Evolutionary conservation across 2,888 invertebrate species (phyloP), one percentile per base, ranked within the genome.

Genomic region (Lamellibrachia columna): DNA sequence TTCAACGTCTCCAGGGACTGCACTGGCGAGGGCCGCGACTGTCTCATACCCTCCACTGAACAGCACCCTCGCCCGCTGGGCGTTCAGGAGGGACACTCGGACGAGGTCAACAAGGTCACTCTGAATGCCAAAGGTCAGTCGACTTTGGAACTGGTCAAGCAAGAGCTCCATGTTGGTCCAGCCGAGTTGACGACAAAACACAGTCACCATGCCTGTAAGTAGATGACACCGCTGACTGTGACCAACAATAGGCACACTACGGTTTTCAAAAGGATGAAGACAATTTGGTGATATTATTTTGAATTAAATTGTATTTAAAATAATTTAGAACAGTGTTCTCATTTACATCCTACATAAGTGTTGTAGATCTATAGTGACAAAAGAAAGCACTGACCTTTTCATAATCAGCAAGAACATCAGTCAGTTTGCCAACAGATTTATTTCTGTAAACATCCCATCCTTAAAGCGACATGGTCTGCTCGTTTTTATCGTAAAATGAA

Each of bases 61-160:
- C 7, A 99, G 97, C 90, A 98, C 97, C 95, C 99, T 92, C 40
- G 94, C 94, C 94, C 98, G 97, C 94, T 98, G 97, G 0, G 98
- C 98, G 96, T 98, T 98, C 92, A 99, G 96, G 94, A 98, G 97
- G 0, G 98, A 97, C 91, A 99, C 97, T 94, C 98, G 97, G 90
- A 96, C 98, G 92, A 99, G 97, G 96, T 99, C 99, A 94, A 99
- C 97, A 90, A 99, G 97, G 96, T 99, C 99, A 52, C 98, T 97
- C 95, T 98, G 98, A 91, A 99, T 98, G 15, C 99, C 99, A 96
- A 99, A 99, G 95, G 98, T 98, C 90, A 99, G 97, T 28, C 99
- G 98, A 95, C 98, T 98, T 97, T 99, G 99, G 96, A 99, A 99
- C 96, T 99, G 98, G 0, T 98, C 98, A 90, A 99, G 97, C 90